phyloP scores from a whole-genome alignment of 2,113 vertebrate species.

The Copsychus sechellarum region DNA sequence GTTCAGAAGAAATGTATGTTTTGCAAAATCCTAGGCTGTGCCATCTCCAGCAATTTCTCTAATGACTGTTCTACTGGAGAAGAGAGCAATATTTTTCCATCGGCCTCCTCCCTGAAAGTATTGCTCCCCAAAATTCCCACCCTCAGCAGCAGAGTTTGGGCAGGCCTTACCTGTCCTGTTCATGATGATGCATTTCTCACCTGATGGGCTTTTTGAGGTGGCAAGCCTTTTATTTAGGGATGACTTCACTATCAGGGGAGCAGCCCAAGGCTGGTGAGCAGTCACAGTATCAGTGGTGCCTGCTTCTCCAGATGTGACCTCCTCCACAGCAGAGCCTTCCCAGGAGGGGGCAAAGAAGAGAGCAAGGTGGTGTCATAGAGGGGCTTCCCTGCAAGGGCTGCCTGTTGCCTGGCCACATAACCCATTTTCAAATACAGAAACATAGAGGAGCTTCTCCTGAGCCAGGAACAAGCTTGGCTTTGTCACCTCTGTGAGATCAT shows the following conservation, averaged over 20 bases:
- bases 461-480: neutral
- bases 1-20: neutral
- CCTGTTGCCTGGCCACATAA: neutral
- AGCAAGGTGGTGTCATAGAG: accelerated
- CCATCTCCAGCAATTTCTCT: neutral
- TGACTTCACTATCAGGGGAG: neutral
- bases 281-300: neutral
- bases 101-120: neutral
- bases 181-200: neutral
- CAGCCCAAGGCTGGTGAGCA: neutral
- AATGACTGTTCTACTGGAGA: neutral
- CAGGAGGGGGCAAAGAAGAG: neutral
- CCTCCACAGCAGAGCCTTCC: neutral
- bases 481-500: neutral
- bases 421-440: neutral
- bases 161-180: neutral
- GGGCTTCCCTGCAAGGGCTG: neutral
- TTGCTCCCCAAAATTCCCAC: neutral
- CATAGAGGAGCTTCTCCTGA: neutral
- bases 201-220: neutral
- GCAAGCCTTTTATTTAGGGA: neutral
- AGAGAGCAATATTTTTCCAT: neutral
- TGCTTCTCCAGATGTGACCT: neutral
- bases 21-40: neutral
- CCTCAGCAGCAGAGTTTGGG: neutral